These are phyloP conservation scores for Acrobasis suavella DNA, from an alignment of 2,888 invertebrate species.

Conservation along the genomic window DNA sequence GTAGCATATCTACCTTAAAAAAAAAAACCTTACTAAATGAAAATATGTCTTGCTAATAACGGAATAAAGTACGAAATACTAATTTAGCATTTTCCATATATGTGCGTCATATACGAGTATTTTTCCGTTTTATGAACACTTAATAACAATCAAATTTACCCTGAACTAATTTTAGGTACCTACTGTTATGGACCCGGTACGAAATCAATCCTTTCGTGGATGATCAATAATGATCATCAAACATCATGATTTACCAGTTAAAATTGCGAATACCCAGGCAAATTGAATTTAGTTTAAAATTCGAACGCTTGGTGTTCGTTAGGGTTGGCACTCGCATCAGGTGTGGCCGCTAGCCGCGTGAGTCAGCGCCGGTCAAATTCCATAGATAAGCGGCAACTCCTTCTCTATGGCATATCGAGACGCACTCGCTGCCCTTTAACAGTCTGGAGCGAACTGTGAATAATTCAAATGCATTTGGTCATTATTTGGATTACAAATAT, in stretches of 20 bases:
- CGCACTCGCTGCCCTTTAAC: constrained; percentile 71
- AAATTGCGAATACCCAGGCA: constrained; percentile 43
- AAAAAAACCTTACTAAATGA: no score
- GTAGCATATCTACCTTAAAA: no score
- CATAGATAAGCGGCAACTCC: constrained; percentile 71
- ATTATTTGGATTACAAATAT: constrained; percentile 36
- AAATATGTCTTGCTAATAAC: no score
- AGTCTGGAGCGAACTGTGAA: constrained; percentile 49
- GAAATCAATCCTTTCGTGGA: no score
- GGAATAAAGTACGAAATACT: no score
- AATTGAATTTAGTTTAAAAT: constrained; percentile 42
- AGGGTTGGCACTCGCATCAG: constrained; percentile 69
- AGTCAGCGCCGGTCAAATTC: constrained; percentile 73
- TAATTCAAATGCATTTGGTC: constrained; percentile 50
- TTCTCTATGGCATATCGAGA: constrained; percentile 60
- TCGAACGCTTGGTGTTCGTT: constrained; percentile 21
- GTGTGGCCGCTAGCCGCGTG: constrained; percentile 71
- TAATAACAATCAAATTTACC: no score
- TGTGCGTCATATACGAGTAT: no score
- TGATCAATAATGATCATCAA: no score
- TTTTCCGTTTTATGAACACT: no score
- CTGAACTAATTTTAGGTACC: no score
- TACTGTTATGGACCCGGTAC: no score
- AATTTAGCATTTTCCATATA: no score
- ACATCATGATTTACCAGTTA: neutral